phyloP scores from a whole-genome alignment of 2,113 vertebrate species.

The Sinocyclocheilus maitianheensis region DNA sequence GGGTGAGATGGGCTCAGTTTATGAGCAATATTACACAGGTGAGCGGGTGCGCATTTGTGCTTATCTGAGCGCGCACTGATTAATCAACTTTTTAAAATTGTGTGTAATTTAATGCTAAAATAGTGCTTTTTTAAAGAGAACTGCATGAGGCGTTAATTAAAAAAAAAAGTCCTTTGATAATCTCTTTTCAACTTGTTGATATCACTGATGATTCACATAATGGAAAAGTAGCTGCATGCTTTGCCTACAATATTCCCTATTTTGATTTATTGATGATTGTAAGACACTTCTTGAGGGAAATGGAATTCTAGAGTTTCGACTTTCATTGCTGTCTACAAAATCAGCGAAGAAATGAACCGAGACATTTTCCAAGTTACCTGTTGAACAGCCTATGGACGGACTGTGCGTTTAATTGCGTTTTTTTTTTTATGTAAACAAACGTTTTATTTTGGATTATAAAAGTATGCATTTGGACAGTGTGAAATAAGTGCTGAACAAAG shows the following conservation, averaged over 20 bases:
- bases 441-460: neutral
- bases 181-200: too few species aligned
- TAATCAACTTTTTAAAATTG: neutral
- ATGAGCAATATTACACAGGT: slow-evolving; percentile 82
- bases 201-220: too few species aligned
- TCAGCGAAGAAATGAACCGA: neutral
- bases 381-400: neutral
- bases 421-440: neutral
- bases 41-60: slow-evolving; percentile 55
- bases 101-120: neutral
- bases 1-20: slow-evolving; percentile 79
- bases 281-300: neutral
- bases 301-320: neutral
- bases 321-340: neutral
- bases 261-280: neutral
- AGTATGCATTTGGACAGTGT: neutral
- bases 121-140: too few species aligned
- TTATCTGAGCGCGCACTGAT: neutral
- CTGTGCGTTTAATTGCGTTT: neutral
- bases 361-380: neutral
- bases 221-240: neutral
- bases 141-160: neutral
- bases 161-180: neutral
- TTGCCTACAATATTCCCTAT: neutral
- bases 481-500: neutral